Percentiles rank a stretch among this genome's conserved stretches.
These are phyloP conservation scores for Thomomys bottae DNA, from an alignment of 2,113 vertebrate genomes.

Conservation along the genomic window DNA sequence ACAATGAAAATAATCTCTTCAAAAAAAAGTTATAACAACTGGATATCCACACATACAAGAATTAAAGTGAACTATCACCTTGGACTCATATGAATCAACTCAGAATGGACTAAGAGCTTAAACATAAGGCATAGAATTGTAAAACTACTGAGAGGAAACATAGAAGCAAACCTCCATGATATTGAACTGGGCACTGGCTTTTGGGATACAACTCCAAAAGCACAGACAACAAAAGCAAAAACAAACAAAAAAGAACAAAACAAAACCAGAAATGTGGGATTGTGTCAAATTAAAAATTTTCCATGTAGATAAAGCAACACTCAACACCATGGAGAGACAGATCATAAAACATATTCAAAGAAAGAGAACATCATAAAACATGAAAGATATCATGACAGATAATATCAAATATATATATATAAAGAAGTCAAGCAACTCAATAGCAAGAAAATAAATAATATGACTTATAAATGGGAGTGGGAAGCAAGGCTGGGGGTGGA, in stretches of 20 bases:
- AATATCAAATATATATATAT: neutral
- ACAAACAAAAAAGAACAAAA: too few relatives aligned
- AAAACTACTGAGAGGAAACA: slow-evolving; percentile 2
- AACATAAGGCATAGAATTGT: neutral
- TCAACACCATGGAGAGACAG: neutral
- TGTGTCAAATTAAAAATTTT: neutral
- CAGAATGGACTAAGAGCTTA: neutral
- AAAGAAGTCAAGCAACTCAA: neutral
- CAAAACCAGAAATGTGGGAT: neutral
- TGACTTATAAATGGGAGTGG: neutral
- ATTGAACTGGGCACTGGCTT: neutral
- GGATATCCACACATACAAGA: neutral
- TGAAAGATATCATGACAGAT: neutral
- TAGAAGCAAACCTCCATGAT: neutral
- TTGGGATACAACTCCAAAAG: neutral
- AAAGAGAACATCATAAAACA: too few relatives aligned
- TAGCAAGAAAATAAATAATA: neutral
- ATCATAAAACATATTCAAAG: neutral
- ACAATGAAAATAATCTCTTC: neutral
- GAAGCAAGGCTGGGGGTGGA: too few relatives aligned
- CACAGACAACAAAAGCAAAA: neutral
- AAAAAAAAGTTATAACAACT: neutral
- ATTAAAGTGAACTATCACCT: neutral
- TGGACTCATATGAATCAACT: neutral
- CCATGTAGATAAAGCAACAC: neutral